Conservation (phyloP, 2,888 invertebrate genomes). For the Cryptus viduatorius region DNA sequence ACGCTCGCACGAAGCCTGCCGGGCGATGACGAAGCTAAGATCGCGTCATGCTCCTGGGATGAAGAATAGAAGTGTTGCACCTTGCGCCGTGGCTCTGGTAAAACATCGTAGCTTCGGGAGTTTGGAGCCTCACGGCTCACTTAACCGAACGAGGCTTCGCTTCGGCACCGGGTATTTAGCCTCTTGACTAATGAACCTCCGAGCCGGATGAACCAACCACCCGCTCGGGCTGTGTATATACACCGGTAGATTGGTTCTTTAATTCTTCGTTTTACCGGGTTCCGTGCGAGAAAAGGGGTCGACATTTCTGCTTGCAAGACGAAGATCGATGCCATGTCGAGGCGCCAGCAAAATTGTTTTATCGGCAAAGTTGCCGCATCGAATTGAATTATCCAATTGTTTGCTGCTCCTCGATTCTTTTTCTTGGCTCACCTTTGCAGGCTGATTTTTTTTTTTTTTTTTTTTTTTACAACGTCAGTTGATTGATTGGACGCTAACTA, state of each 20-base stretch:
- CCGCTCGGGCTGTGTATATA: constrained; percentile 46
- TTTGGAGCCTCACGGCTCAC: constrained; percentile 76
- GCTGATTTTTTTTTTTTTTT: constrained; percentile 2
- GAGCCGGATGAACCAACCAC: constrained; percentile 56
- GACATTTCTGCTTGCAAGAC: neutral
- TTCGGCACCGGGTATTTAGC: constrained; percentile 76
- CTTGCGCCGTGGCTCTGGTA: constrained; percentile 48
- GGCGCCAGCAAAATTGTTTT: constrained; percentile 34
- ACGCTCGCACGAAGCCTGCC: constrained; percentile 73
- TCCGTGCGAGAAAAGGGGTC: neutral
- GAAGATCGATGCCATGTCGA: constrained; percentile 16
- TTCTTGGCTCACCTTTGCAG: neutral
- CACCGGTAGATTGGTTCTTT: neutral
- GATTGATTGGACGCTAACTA: constrained; percentile 81
- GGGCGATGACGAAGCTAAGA: constrained; percentile 51
- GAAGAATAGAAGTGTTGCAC: constrained; percentile 41
- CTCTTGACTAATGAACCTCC: constrained; percentile 82
- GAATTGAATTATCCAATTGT: constrained; percentile 54
- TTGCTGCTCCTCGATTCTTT: constrained; percentile 23
- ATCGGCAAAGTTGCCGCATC: constrained; percentile 32
- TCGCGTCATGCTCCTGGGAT: constrained; percentile 42
- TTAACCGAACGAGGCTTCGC: constrained; percentile 70
- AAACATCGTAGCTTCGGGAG: constrained; percentile 38
- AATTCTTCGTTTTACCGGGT: constrained; percentile 2
- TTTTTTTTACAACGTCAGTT: constrained; percentile 53